These are phyloP conservation scores for Noctilio leporinus DNA, from an alignment of 2,113 vertebrate species.

Conservation along the genomic window DNA sequence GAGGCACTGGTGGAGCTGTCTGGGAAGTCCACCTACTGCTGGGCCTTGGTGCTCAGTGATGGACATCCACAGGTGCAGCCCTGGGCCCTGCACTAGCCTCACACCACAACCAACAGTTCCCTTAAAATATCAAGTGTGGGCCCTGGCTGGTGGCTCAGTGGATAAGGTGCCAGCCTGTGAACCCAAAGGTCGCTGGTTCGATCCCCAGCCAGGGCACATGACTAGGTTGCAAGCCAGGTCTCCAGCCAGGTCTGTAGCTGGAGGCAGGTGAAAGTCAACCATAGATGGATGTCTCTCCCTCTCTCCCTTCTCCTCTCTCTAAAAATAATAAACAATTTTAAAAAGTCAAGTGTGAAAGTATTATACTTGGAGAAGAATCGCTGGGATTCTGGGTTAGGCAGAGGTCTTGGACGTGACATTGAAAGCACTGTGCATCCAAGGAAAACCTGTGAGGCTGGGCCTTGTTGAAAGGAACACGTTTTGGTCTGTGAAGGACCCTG, in stretches of 20 bases:
- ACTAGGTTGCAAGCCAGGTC: too few species aligned
- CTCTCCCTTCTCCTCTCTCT: too few species aligned
- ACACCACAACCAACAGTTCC: neutral
- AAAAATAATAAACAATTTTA: too few species aligned
- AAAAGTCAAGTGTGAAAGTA: neutral
- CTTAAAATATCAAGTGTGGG: neutral
- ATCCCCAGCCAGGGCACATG: too few species aligned
- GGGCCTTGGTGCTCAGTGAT: neutral
- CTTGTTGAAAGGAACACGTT: neutral
- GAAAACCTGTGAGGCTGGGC: neutral
- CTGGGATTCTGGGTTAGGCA: neutral
- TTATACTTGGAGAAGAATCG: neutral
- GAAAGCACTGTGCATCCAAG: neutral
- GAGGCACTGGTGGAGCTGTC: neutral
- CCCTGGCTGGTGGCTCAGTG: too few species aligned
- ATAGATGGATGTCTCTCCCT: too few species aligned
- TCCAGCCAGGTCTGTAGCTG: too few species aligned
- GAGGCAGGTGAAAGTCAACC: too few species aligned
- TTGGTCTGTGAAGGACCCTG: neutral
- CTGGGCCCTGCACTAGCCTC: too few species aligned
- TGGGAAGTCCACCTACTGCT: neutral
- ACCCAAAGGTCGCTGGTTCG: too few species aligned
- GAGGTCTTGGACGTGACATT: neutral
- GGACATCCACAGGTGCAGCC: neutral
- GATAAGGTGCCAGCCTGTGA: too few species aligned